These are phyloP conservation scores for Leuctra nigra DNA, from an alignment of 2,888 invertebrate species.

Conservation along the genomic window DNA sequence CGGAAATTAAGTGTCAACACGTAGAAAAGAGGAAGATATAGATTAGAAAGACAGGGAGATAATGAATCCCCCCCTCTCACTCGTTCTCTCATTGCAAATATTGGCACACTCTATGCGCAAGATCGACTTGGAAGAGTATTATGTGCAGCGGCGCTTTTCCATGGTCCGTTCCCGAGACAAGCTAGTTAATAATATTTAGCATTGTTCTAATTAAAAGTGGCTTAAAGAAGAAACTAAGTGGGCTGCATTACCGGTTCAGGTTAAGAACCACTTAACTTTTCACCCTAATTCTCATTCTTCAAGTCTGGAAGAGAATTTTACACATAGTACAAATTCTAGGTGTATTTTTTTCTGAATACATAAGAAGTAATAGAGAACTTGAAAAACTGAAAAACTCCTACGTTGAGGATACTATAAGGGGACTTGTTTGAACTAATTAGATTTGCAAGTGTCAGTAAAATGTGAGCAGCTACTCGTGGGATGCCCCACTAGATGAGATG, in stretches of 20 bases:
- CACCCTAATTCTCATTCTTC: constrained; percentile 20
- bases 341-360: constrained; percentile 4
- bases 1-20: constrained; percentile 30
- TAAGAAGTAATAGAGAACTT: constrained; percentile 2
- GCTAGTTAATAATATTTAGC: constrained; percentile 21
- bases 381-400: constrained; percentile 5
- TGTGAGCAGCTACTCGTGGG: constrained; percentile 24
- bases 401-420: constrained; percentile 13
- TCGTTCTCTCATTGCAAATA: constrained; percentile 5
- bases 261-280: constrained; percentile 23
- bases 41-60: constrained; percentile 25
- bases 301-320: constrained; percentile 11
- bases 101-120: background rate
- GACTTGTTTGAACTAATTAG: constrained; percentile 28
- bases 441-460: constrained; percentile 28
- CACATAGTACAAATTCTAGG: constrained; percentile 6
- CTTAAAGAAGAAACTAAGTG: constrained; percentile 21
- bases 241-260: constrained; percentile 21
- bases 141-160: too few relatives aligned
- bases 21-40: constrained; percentile 25
- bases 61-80: constrained; percentile 18
- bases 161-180: too few relatives aligned
- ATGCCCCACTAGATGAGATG: constrained; percentile 18
- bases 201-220: constrained; percentile 22
- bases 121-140: too few relatives aligned